These are phyloP conservation scores for Leucoraja ocellata DNA, from an alignment of 2,797 vertebrate species.

Conservation along the genomic window DNA sequence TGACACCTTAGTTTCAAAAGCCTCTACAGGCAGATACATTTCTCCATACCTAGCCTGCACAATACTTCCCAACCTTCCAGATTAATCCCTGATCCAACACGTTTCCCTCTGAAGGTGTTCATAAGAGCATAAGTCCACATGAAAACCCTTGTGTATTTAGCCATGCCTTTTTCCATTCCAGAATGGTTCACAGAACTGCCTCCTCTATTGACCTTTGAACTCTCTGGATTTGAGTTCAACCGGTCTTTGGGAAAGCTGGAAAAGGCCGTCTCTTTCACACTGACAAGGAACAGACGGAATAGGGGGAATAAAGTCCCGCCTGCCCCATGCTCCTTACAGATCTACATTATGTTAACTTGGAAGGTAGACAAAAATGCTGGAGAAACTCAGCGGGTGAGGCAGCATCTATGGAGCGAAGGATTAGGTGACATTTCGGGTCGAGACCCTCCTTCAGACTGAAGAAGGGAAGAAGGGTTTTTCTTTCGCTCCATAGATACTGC, in stretches of 20 bases:
- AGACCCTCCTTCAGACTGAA: too few species aligned
- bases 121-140: background rate
- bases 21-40: background rate
- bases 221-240: constrained; percentile 95
- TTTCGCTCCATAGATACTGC: too few species aligned
- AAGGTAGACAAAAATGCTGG: too few species aligned
- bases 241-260: constrained; percentile 75
- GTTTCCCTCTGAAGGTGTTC: too few species aligned
- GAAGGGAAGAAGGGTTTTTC: too few species aligned
- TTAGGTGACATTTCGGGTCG: too few species aligned
- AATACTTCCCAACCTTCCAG: background rate
- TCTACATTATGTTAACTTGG: too few species aligned
- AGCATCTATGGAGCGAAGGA: too few species aligned
- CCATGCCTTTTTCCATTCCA: constrained; percentile 51
- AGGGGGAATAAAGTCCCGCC: background rate
- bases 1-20: background rate
- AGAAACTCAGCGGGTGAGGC: too few species aligned
- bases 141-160: background rate
- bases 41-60: background rate
- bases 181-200: constrained; percentile 96
- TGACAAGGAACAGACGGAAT: background rate
- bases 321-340: background rate
- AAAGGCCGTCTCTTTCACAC: background rate
- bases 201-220: constrained; percentile 90
- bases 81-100: background rate